Evolutionary conservation across 2,113 vertebrate species (phyloP), one percentile per base, ranked within the genome.

Genomic region (Chloroceryle aenea): DNA sequence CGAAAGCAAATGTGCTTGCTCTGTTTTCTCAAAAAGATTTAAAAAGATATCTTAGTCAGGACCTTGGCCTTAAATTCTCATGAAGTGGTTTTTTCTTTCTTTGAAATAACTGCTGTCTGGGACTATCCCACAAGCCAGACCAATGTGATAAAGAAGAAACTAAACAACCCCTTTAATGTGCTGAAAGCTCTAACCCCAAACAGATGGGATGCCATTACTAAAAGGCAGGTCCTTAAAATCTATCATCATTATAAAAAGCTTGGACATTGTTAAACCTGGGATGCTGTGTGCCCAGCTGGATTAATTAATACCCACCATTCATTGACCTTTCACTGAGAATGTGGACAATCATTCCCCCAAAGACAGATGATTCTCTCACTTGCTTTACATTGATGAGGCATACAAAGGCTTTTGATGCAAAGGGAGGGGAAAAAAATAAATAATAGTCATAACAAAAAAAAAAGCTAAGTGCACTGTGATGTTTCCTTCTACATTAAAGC

Each of bases 281-380:
- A 96, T 96, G 94, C 94, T 80, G 93, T 96, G 96, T 96, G 94
- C 97, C 96, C 81, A 68, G 95, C 95, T 97, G 97, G 96, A 98
- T 98, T 98, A 98, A 98, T 98, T 98, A 98, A 96, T 96, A 97
- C 91, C 93, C 97, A 97, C 95, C 93, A 96, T 91, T 98, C 96
- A 94, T 97, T 98, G 97, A 98, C 97, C 97, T 98, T 98, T 98
- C 95, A 92, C 96, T 91, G 92, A 89, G 78, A 93, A 89, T 43
- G 43, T 94, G 96, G 97, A 97, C 96, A 93, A 87, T 95, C 96
- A 90, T 75, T 87, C 36, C 93, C 85, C 87, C 79, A 91, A 98
- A 97, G 98, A 98, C 93, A 96, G 97, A 98, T 97, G 97, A 97
- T 95, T 95, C 63, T 38, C 89, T 97, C 80, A 14, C 53, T 93